A percentile compares a stretch with the other conserved stretches of the same genome.
phyloP scores from a whole-genome alignment of 2,888 invertebrate genomes.

The Torymus texanus region DNA sequence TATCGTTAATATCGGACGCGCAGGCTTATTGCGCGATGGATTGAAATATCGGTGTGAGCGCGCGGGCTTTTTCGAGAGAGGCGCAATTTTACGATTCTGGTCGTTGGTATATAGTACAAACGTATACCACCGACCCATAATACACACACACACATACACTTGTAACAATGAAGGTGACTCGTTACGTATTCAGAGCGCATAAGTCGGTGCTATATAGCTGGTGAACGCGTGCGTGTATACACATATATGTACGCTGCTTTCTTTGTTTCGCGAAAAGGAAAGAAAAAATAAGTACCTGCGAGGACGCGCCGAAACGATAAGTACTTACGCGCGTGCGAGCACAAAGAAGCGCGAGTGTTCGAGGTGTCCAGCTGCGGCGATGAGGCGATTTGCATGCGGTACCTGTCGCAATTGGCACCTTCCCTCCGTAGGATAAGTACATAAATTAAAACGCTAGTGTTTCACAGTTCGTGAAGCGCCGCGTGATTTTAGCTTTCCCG shows the following conservation, averaged over 20 bases:
- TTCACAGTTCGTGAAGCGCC: neutral
- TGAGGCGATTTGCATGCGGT: slow-evolving; percentile 57
- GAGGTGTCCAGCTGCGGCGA: slow-evolving; percentile 11
- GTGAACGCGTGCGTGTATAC: neutral
- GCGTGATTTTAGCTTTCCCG: slow-evolving; percentile 16
- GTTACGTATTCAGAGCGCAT: slow-evolving; percentile 22
- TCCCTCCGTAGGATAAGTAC: slow-evolving; percentile 52
- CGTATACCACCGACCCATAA: too few species aligned
- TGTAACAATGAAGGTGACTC: too few species aligned
- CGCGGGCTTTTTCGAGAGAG: slow-evolving; percentile 6
- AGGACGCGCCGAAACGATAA: neutral
- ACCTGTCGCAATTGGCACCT: slow-evolving; percentile 59
- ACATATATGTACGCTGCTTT: neutral
- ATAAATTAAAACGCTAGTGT: slow-evolving; percentile 43
- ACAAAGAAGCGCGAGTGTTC: neutral
- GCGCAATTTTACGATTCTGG: slow-evolving; percentile 8
- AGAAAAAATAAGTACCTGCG: neutral
- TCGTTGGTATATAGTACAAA: neutral
- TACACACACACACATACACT: too few species aligned
- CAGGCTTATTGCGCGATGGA: slow-evolving; percentile 11
- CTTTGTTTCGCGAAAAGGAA: slow-evolving; percentile 22
- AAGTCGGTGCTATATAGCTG: too few species aligned
- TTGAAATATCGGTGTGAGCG: slow-evolving; percentile 41
- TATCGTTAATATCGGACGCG: slow-evolving; percentile 29
- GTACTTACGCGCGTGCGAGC: neutral